A percentile compares a stretch with the other conserved stretches of the same genome.
These are phyloP conservation scores for Blastobasis lacticolella DNA, from an alignment of 2,888 invertebrate genomes.

Conservation along the genomic window DNA sequence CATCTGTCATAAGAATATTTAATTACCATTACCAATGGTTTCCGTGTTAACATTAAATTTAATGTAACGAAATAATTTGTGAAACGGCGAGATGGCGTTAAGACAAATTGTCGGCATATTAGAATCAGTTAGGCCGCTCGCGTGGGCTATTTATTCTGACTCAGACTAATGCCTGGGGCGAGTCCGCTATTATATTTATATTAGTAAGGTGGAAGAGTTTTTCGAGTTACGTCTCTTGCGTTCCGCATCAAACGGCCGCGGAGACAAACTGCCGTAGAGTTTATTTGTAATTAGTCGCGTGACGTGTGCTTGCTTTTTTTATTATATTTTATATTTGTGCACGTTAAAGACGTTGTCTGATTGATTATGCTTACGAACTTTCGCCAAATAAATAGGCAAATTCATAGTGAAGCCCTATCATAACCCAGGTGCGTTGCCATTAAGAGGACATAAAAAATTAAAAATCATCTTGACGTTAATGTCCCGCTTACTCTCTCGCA, in stretches of 20 bases:
- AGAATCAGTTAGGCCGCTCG: slow-evolving; percentile 44
- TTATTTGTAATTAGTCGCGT: too few relatives aligned
- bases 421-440: not conserved
- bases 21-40: slow-evolving; percentile 25
- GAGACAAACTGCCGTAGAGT: too few relatives aligned
- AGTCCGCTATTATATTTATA: slow-evolving; percentile 38
- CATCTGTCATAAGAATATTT: slow-evolving; percentile 20
- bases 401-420: too few relatives aligned
- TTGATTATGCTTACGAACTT: too few relatives aligned
- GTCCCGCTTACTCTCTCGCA: too few relatives aligned
- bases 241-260: too few relatives aligned
- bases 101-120: slow-evolving; percentile 31
- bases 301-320: too few relatives aligned
- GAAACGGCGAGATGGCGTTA: slow-evolving; percentile 19
- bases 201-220: slow-evolving; percentile 22
- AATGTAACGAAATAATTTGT: slow-evolving; percentile 45
- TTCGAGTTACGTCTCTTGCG: not conserved
- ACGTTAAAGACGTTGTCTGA: too few relatives aligned
- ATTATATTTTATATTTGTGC: too few relatives aligned
- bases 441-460: too few relatives aligned
- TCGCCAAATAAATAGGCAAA: too few relatives aligned
- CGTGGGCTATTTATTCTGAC: slow-evolving; percentile 22
- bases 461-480: too few relatives aligned
- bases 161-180: slow-evolving; percentile 32
- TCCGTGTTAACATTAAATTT: slow-evolving; percentile 38